Evolutionary conservation across 2,113 vertebrate genomes (phyloP).

Genomic region (Lipotes vexillifer): DNA sequence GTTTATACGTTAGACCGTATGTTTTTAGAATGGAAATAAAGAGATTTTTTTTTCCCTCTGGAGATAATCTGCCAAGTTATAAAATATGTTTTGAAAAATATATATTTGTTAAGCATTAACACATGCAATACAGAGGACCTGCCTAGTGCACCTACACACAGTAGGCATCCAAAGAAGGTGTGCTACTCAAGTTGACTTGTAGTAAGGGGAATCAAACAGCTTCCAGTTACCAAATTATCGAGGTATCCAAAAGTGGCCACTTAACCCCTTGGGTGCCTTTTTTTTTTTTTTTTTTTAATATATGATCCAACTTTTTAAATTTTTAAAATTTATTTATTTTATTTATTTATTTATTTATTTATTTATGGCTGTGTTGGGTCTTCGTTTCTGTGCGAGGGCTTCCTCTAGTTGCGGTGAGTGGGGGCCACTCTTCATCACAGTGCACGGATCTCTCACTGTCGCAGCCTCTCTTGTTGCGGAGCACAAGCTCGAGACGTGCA

Average conservation of each 20-base stretch:
- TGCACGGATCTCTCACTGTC: too few species aligned
- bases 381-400: too few species aligned
- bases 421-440: too few species aligned
- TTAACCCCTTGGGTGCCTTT: background rate
- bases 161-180: background rate
- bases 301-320: too few species aligned
- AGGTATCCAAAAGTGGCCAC: background rate
- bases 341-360: too few species aligned
- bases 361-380: too few species aligned
- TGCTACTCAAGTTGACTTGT: background rate
- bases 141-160: background rate
- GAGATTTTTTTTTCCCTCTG: background rate
- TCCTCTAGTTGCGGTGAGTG: too few species aligned
- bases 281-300: too few species aligned
- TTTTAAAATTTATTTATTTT: too few species aligned
- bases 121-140: background rate
- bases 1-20: conserved; percentile 10
- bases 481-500: too few species aligned
- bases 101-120: background rate
- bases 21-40: conserved; percentile 56
- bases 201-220: background rate
- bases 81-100: background rate
- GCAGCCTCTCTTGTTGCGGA: too few species aligned
- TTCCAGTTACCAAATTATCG: background rate
- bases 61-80: background rate